Percentiles rank a stretch among this genome's conserved stretches.
phyloP scores from a whole-genome alignment of 2,888 invertebrate genomes.

The Eueremaeus valkanovi region DNA sequence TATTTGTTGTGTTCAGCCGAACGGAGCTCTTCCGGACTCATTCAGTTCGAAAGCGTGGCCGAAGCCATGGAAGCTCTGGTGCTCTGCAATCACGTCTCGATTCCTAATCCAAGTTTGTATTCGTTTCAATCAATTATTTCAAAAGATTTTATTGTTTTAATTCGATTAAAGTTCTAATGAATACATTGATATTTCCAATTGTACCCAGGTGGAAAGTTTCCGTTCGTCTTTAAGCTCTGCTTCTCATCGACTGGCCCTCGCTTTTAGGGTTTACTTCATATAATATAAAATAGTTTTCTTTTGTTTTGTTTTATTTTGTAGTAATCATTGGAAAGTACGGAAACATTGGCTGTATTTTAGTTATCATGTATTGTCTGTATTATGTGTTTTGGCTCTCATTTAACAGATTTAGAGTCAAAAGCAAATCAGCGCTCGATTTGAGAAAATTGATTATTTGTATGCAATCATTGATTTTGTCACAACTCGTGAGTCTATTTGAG shows the following conservation, averaged over 20 bases:
- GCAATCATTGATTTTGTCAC: neutral
- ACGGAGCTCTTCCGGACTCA: conserved; percentile 74
- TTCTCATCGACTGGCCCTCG: conserved; percentile 67
- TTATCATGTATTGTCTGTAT: neutral
- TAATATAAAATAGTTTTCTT: neutral
- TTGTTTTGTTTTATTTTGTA: neutral
- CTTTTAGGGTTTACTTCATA: conserved; percentile 26
- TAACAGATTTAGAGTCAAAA: conserved; percentile 3
- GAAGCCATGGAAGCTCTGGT: conserved; percentile 93
- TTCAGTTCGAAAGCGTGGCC: conserved; percentile 87
- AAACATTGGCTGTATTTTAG: neutral
- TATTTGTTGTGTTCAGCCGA: conserved; percentile 54
- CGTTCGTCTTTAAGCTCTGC: conserved; percentile 96
- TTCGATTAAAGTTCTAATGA: neutral
- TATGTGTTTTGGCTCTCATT: neutral
- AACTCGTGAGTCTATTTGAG: neutral
- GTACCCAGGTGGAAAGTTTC: conserved; percentile 86
- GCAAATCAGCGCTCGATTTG: neutral
- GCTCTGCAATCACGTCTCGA: conserved; percentile 93
- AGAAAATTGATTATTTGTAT: neutral
- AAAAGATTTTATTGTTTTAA: too few species aligned
- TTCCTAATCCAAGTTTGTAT: conserved; percentile 79
- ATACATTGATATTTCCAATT: too few species aligned
- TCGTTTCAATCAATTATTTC: neutral
- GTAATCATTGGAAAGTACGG: neutral